Percentiles rank a stretch among this genome's conserved stretches.
These are phyloP conservation scores for Lagopus leucura DNA, from an alignment of 2,113 vertebrate genomes.

Conservation along the genomic window DNA sequence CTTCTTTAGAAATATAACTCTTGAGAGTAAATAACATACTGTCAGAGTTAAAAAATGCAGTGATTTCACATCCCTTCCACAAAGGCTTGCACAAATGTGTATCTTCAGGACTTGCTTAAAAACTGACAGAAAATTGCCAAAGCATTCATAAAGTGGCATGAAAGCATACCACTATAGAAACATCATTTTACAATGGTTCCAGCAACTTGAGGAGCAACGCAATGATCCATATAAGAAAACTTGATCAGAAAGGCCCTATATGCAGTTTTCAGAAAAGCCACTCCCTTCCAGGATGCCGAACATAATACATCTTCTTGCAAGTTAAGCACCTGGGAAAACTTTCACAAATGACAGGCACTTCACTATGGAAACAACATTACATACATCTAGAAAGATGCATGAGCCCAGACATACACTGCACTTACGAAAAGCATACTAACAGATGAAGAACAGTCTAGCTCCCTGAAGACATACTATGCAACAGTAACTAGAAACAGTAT, in stretches of 20 bases:
- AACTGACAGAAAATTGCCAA: background rate
- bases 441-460: background rate
- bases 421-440: accelerated
- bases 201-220: background rate
- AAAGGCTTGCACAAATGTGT: background rate
- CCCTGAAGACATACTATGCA: background rate
- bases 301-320: background rate
- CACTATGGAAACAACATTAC: background rate
- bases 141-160: background rate
- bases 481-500: background rate
- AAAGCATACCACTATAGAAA: background rate
- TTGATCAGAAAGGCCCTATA: background rate
- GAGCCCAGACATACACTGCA: background rate
- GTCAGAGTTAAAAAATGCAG: background rate
- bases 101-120: background rate
- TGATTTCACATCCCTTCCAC: background rate
- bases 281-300: background rate
- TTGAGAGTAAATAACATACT: background rate
- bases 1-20: background rate
- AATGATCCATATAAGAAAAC: background rate
- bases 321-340: background rate
- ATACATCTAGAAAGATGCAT: background rate
- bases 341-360: background rate
- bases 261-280: background rate
- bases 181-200: background rate